These are phyloP conservation scores for Sinocyclocheilus maitianheensis DNA, from an alignment of 2,113 vertebrate genomes.

Conservation along the genomic window DNA sequence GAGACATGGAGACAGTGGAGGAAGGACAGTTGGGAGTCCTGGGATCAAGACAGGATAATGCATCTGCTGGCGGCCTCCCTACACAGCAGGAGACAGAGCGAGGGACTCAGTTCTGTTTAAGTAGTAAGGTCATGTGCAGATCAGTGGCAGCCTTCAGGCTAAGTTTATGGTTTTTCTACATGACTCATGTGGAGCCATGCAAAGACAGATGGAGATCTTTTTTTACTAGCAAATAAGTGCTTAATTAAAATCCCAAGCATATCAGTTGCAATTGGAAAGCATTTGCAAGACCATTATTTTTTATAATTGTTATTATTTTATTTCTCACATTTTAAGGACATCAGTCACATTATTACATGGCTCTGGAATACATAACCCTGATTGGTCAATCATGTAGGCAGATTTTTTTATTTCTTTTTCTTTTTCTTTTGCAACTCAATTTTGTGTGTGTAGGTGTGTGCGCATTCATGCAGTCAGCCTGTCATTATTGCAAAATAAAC, in stretches of 20 bases:
- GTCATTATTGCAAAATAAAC: not conserved
- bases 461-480: too few relatives aligned
- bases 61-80: slow-evolving; percentile 67
- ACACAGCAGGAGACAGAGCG: not conserved
- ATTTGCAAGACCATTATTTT: not conserved
- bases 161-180: slow-evolving; percentile 1
- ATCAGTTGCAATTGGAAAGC: not conserved
- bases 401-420: not conserved
- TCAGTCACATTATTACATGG: not conserved
- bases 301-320: not conserved
- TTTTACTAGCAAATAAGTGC: not conserved
- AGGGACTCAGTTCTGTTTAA: not conserved
- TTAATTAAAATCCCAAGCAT: not conserved
- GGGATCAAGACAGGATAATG: slow-evolving; percentile 67
- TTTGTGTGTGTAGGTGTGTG: too few relatives aligned
- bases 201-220: not conserved
- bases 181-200: slow-evolving; percentile 7
- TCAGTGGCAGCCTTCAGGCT: slow-evolving; percentile 21
- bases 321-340: not conserved
- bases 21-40: slow-evolving; percentile 24
- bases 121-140: slow-evolving; percentile 27
- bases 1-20: slow-evolving; percentile 61
- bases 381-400: not conserved
- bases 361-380: not conserved
- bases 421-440: not conserved